Evolutionary conservation across 2,888 invertebrate species (phyloP).

Genomic region (Troides aeacus): DNA sequence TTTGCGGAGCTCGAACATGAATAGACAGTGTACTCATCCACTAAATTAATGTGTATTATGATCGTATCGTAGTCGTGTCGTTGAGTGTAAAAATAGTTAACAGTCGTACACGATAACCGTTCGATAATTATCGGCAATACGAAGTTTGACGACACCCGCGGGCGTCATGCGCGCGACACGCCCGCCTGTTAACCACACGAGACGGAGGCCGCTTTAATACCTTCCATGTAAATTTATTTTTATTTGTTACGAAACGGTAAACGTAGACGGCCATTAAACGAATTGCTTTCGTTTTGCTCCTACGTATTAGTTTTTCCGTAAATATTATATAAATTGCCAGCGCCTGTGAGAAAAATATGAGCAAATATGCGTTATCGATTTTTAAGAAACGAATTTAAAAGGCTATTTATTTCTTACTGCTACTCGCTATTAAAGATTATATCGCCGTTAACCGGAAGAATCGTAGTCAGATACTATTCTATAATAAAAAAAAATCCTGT

Average conservation of each 20-base stretch:
- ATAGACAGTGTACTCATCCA: no score
- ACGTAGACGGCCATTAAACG: conserved; percentile 49
- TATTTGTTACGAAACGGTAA: conserved; percentile 47
- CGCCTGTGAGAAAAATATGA: conserved; percentile 17
- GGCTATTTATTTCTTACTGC: no score
- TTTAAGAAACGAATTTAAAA: no score
- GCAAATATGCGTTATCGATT: conserved; percentile 27
- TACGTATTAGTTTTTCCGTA: conserved; percentile 17
- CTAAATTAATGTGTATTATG: no score
- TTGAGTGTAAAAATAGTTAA: conserved; percentile 2
- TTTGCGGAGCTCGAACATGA: no score
- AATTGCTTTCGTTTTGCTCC: conserved; percentile 58
- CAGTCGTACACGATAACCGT: conserved; percentile 40
- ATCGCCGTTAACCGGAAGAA: no score
- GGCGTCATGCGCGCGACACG: conserved; percentile 53
- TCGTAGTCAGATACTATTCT: no score
- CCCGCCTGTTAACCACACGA: conserved; percentile 27
- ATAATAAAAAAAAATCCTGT: no score
- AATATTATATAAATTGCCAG: conserved; percentile 27
- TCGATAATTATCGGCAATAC: conserved; percentile 55
- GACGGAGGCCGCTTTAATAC: conserved; percentile 40
- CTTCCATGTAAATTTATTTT: conserved; percentile 59
- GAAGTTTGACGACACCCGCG: conserved; percentile 56
- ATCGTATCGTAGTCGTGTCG: conserved; percentile 41
- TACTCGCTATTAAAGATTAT: no score